Base-by-base conservation (phyloP, 1,140 invertebrate species). In the Drosophila parabipectinata region DNA sequence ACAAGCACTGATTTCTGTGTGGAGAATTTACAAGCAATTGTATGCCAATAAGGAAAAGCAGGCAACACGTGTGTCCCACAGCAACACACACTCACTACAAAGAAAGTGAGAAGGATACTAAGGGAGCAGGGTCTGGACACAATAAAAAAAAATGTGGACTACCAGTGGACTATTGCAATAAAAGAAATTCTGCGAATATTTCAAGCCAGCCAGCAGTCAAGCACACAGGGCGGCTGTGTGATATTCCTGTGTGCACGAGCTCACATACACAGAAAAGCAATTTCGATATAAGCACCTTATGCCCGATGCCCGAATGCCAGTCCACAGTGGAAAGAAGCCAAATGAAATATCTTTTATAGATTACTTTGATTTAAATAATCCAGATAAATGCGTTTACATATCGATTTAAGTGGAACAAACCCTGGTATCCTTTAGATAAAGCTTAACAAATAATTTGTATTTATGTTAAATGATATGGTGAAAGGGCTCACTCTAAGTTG, bases 131-230 rank as follows among this genome's bases (percentile, higher is more conserved):
- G 12, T 8, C 1, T n/a, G 56, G 39, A 28, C 32, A 32, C 32
- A 32, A 32, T 9, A 32, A 34, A 32, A 62, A 58, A 60, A 57
- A 81, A 63, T 45, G 51, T 77, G 76, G 50, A 73, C 57, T 63
- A 77, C 61, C 66, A 84, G 54, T 68, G 76, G 71, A 79, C 79
- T 76, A 72, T 57, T 67, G 77, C 82, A 84, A 85, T 85, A 85
- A 84, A 69, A 79, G 67, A 77, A 88, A 87, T 87, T 83, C 79
- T 87, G 60, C 79, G 66, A 88, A 87, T 88, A 79, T 87, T 87
- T 85, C 52, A 64, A 88, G 74, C 64, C 64, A 79, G 79, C 57
- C 66, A 61, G 62, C 48, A 64, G 79, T 47, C 56, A 72, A 72
- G 44, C 77, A 72, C 72, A 84, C 72, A 62, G 52, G 51, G 67